Evolutionary conservation across 2,113 vertebrate species (phyloP).

Genomic region (Damaliscus lunatus): DNA sequence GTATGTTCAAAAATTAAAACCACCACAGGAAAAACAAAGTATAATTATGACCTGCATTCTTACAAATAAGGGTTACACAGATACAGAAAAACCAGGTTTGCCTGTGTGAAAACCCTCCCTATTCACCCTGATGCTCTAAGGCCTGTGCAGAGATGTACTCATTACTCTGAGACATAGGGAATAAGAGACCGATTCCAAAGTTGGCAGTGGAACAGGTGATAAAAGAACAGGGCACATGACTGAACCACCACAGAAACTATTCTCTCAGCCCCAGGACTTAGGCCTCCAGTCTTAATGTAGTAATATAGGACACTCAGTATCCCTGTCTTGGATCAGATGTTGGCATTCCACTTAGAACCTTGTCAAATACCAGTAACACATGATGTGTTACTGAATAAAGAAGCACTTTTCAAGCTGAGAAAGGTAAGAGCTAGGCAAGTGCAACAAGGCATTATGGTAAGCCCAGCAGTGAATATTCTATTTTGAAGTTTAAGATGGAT

Average conservation of each 20-base stretch:
- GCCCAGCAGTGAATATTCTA: background rate
- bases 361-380: background rate
- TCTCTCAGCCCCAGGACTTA: background rate
- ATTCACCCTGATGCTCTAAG: background rate
- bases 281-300: background rate
- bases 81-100: background rate
- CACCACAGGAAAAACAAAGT: background rate
- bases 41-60: background rate
- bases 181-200: background rate
- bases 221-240: no score
- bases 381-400: background rate
- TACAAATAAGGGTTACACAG: background rate
- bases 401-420: background rate
- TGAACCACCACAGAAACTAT: background rate
- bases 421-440: background rate
- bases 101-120: background rate
- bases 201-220: background rate
- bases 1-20: background rate
- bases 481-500: background rate
- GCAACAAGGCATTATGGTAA: background rate
- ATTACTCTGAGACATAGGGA: background rate
- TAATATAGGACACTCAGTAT: background rate
- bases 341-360: background rate
- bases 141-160: background rate
- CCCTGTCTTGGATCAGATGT: no score